Evolutionary conservation across 2,113 vertebrate genomes (phyloP).

Genomic region (Paraplagusia blochii): DNA sequence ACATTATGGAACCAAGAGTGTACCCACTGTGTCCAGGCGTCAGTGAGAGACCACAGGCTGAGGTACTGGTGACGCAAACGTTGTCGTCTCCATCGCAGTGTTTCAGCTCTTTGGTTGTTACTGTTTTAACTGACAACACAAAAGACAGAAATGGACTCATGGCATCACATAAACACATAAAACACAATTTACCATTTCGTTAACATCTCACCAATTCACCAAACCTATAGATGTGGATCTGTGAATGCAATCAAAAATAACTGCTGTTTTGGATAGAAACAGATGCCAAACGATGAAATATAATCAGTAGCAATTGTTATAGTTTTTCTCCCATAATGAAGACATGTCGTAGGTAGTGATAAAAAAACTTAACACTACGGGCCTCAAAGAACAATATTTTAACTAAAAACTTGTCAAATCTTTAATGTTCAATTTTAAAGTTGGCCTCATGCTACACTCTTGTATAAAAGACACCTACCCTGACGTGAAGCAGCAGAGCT

Average conservation of each 20-base stretch:
- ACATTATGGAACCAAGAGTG: no score
- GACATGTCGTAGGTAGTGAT: no score
- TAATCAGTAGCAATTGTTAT: no score
- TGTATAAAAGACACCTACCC: not conserved
- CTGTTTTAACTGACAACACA: constrained; percentile 26
- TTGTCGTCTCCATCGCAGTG: not conserved
- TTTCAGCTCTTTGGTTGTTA: constrained; percentile 15
- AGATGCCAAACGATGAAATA: no score
- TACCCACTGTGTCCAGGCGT: constrained; percentile 21
- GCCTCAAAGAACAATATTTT: no score
- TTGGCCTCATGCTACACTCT: not conserved
- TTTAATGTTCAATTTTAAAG: not conserved
- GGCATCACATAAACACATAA: not conserved
- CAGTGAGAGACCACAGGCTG: constrained; percentile 15
- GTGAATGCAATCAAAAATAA: no score
- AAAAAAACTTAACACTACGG: no score
- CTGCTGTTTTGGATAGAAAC: no score
- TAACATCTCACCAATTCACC: no score
- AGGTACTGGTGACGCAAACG: constrained; percentile 26
- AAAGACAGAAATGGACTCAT: not conserved
- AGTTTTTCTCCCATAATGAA: no score
- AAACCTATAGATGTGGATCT: no score
- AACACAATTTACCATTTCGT: no score
- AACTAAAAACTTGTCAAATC: not conserved
- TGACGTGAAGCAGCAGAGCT: not conserved